Percentiles rank a stretch among this genome's conserved stretches.
Evolutionary conservation across 1,140 invertebrate genomes (phyloP).

Genomic region (Drosophila busckii): DNA sequence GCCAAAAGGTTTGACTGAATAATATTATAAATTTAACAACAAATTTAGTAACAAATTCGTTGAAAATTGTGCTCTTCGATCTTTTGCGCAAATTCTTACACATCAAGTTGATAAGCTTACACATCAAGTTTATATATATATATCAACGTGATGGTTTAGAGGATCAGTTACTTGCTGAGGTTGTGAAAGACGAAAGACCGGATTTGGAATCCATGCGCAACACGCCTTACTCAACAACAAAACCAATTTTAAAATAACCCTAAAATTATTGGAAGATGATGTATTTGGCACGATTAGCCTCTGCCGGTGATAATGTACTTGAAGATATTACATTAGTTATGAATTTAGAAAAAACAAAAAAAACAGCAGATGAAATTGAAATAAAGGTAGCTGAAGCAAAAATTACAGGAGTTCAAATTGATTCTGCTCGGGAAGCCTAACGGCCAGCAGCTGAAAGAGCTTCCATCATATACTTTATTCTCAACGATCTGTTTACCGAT

Average conservation of each 20-base stretch:
- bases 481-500: constrained; percentile 96
- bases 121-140: no score
- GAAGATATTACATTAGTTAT: constrained; percentile 93
- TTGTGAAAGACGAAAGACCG: constrained; percentile 95
- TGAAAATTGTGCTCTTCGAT: no score
- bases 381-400: constrained; percentile 91
- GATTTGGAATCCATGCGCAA: constrained; percentile 89
- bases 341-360: constrained; percentile 96
- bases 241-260: constrained; percentile 96
- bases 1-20: no score
- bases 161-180: constrained; percentile 95
- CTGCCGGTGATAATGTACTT: constrained; percentile 93
- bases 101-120: no score
- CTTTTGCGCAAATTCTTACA: no score
- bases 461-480: constrained; percentile 95
- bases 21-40: no score
- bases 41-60: no score
- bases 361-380: constrained; percentile 94
- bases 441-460: constrained; percentile 90
- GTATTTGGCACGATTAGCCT: constrained; percentile 90
- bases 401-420: constrained; percentile 91
- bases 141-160: constrained; percentile 93
- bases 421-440: constrained; percentile 93
- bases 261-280: constrained; percentile 95
- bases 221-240: constrained; percentile 92